Percentiles rank a stretch among this genome's conserved stretches.
Conservation (phyloP, 2,797 vertebrate genomes). For the Phoxinus dragarum region DNA sequence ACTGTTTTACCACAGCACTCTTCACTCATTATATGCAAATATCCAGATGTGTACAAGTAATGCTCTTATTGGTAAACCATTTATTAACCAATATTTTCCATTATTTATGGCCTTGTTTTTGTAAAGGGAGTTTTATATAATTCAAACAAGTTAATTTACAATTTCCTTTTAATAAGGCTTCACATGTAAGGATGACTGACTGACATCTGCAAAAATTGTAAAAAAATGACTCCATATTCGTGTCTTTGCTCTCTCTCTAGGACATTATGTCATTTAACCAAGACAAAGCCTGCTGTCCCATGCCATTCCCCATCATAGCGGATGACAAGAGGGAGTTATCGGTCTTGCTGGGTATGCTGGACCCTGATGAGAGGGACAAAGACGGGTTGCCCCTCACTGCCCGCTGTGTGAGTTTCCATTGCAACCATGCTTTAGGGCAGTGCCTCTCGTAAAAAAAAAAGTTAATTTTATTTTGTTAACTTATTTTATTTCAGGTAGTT, state of each 20-base stretch:
- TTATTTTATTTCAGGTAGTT: neutral
- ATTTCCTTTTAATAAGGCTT: neutral
- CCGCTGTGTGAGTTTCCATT: conserved; percentile 86
- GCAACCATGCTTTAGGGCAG: neutral
- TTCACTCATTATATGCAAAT: neutral
- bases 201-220: neutral
- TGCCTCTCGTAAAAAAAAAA: neutral
- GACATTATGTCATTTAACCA: conserved; percentile 87
- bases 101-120: neutral
- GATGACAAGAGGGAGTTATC: conserved; percentile 89
- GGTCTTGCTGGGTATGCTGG: conserved; percentile 91
- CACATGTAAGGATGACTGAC: neutral
- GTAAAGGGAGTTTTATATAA: neutral
- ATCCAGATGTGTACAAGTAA: neutral
- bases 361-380: conserved; percentile 91
- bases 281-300: conserved; percentile 63
- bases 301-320: conserved; percentile 96
- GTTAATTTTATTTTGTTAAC: neutral
- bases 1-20: neutral
- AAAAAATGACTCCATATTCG: neutral
- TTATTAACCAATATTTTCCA: neutral
- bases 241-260: conserved; percentile 68
- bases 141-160: rapidly evolving
- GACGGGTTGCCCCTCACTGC: conserved; percentile 91
- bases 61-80: neutral